Base-by-base conservation (phyloP, 2,888 invertebrate genomes). In the Trissoscelio sp. region DNA sequence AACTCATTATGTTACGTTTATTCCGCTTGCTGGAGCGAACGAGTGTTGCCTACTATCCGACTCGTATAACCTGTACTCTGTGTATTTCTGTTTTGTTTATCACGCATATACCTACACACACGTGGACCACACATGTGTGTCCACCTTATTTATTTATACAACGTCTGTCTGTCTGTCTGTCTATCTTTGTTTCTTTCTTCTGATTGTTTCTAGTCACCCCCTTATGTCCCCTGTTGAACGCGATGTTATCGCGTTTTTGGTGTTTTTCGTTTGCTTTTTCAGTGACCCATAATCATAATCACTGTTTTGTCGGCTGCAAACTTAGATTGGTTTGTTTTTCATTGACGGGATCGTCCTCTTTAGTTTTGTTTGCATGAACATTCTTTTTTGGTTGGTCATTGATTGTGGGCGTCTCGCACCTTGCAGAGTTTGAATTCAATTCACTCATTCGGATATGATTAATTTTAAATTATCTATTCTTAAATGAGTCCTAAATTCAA, bases 1-100 rank as follows among this genome's bases (percentile, higher is more conserved):
- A 90, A 90, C 89, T 86, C 87, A 89, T 87, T 89, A 87, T 87
- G 86, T 87, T 87, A 84, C 83, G 83, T 85, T 87, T 82, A 39
- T 58, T 79, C 85, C 85, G 88, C 88, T 90, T 88, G 89, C 88
- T 87, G 86, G 87, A 87, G 83, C 85, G 14, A 86, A 85, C 86
- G 83, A 83, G 84, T 79, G 67, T 84, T 57, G 62, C 53, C 57
- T 60, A 83, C 81, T 66, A 82, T 83, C 74, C 75, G 53, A 69
- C 70, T 82, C 20, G 44, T 12, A 37, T 46, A 58, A 73, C 55
- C 22, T n/a, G n/a, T n/a, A n/a, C 44, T 22, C 37, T 64, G 31
- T 74, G 55, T 74, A 51, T 60, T 64, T 46, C 28, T 60, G 37
- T 66, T 74, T 57, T 66, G 66, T 74, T 74, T 64, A 12, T 46